Conservation (phyloP, 1,140 invertebrate species). For the Camponotus pennsylvanicus region DNA sequence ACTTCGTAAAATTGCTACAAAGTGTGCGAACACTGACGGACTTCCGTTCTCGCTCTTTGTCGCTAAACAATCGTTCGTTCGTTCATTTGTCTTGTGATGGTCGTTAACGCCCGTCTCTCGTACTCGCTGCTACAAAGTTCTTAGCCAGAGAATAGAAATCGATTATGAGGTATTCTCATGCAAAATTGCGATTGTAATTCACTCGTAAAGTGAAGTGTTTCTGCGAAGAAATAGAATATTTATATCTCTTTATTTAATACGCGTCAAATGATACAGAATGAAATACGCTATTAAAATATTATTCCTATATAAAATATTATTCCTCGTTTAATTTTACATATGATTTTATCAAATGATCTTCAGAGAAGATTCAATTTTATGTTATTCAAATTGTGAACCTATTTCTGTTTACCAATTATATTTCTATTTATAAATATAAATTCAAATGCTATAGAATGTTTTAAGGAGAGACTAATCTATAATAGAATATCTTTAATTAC, state of each 20-base stretch:
- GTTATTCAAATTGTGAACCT: not conserved
- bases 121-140: constrained; percentile 2
- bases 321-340: not conserved
- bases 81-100: constrained; percentile 28
- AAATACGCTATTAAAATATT: not conserved
- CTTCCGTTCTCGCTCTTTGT: constrained; percentile 56
- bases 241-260: not conserved
- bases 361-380: too few relatives aligned
- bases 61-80: constrained; percentile 45
- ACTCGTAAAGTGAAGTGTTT: not conserved
- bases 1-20: constrained; percentile 59
- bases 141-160: constrained; percentile 49
- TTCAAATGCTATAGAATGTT: not conserved
- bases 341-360: not conserved
- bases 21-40: constrained; percentile 24
- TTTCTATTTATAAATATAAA: not conserved
- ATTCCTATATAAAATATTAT: not conserved
- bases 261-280: not conserved
- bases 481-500: constrained; percentile 22
- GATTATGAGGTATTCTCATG: constrained; percentile 18
- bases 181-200: constrained; percentile 6
- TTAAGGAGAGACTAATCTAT: too few relatives aligned
- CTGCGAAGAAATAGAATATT: not conserved
- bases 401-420: not conserved
- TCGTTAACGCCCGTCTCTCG: constrained; percentile 15